Base-by-base conservation (phyloP, 2,888 invertebrate species). In the Silvanus unidentatus region DNA sequence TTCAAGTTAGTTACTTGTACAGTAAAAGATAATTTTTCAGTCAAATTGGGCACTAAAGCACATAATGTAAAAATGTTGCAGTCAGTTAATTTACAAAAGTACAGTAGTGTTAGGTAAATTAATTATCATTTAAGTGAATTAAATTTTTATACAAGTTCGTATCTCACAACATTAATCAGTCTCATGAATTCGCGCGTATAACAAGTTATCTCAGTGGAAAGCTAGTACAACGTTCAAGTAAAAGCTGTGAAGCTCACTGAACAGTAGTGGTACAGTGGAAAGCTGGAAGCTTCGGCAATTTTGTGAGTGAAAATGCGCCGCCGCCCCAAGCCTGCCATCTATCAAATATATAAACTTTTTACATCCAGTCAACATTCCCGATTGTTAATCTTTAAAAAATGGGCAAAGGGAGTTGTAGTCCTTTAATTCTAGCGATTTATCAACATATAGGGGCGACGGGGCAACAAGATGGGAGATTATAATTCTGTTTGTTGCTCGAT, bases 351-450 rank as follows among this genome's bases (percentile, higher is more conserved):
- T 37, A 47, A 57, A 58, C 57, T 65, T 65, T 65, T 67, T 62
- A 61, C 63, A 59, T 54, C 55, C 57, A 60, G 65, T 64, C 65
- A 65, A 64, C 65, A 64, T 65, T 66, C 65, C 64, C 62, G 61
- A 64, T 65, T 63, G 63, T 61, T 57, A 60, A 64, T 37, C 37
- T 37, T 37, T 37, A 37, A 37, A 9, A 37, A 12, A 37, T 12
- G 22, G 22, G 22, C 22, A 22, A 22, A 22, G 22, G 22, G 22
- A 22, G 22, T 22, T 22, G 22, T 22, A 22, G 22, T 22, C 4
- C 22, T 22, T 22, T 22, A 22, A 22, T 22, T 22, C 22, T 22
- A 22, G 22, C 8, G 22, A 22, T 22, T 22, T 22, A 9, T 32
- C 37, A 37, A 37, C 37, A 15, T 37, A 22, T 22, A 22, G 22